Evolutionary conservation across 2,113 vertebrate species (phyloP).

Genomic region (Porphyrio hochstetteri): DNA sequence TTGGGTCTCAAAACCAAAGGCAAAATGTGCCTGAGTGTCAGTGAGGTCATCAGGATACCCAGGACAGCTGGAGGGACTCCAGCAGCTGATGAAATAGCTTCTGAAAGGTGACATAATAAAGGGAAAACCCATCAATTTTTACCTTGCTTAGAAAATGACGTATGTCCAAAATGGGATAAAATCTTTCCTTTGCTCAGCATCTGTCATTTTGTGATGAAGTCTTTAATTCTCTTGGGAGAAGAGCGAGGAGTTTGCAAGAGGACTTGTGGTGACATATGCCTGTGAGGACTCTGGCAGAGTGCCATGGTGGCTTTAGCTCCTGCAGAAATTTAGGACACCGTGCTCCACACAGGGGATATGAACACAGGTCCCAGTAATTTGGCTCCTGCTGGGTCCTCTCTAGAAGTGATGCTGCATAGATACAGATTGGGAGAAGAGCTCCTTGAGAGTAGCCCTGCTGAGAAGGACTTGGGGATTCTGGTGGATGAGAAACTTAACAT

Average conservation of each 20-base stretch:
- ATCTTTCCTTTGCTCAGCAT: not conserved
- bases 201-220: not conserved
- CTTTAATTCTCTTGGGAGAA: not conserved
- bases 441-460: no score
- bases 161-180: not conserved
- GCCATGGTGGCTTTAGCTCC: not conserved
- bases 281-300: not conserved
- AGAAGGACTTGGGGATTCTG: no score
- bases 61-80: not conserved
- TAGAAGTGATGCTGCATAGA: not conserved
- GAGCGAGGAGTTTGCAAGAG: not conserved
- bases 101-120: not conserved
- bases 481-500: no score
- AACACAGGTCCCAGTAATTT: not conserved
- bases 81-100: not conserved
- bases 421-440: no score
- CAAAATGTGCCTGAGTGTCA: not conserved
- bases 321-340: not conserved
- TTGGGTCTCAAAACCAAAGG: not conserved
- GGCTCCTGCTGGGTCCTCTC: not conserved
- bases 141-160: not conserved
- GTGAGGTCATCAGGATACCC: not conserved
- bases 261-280: not conserved
- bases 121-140: not conserved
- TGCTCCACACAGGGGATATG: rapidly evolving